A percentile compares a stretch with the other conserved stretches of the same genome.
These are phyloP conservation scores for Microcebus jonahi DNA, from an alignment of 2,113 vertebrate species.

Conservation along the genomic window DNA sequence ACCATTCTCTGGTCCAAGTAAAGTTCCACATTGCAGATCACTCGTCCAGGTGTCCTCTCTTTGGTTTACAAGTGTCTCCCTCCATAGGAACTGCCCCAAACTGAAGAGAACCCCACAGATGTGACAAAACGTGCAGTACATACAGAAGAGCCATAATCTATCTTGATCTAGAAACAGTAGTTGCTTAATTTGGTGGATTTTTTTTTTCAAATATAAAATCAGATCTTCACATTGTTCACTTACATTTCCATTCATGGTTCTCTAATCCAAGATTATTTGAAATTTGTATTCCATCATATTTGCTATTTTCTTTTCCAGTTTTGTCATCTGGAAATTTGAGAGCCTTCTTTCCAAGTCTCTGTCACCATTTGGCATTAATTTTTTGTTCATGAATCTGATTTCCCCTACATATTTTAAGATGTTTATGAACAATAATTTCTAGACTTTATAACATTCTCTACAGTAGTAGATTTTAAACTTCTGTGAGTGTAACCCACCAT, in stretches of 20 bases:
- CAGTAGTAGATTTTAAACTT: not conserved
- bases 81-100: not conserved
- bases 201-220: constrained; percentile 3
- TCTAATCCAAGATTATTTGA: not conserved
- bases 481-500: not conserved
- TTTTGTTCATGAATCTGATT: not conserved
- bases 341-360: not conserved
- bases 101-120: not conserved
- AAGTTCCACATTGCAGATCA: not conserved
- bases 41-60: not conserved
- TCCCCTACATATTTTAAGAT: constrained; percentile 3
- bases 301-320: not conserved
- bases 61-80: not conserved
- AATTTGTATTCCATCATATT: not conserved
- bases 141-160: not conserved
- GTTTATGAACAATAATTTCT: not conserved
- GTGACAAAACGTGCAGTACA: too few species aligned
- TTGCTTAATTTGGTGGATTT: not conserved
- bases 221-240: not conserved
- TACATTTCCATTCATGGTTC: not conserved
- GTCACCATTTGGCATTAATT: constrained; percentile 28
- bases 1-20: not conserved
- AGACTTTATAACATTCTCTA: not conserved
- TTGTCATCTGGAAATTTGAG: constrained; percentile 32
- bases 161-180: not conserved